Evolutionary conservation across 1,140 invertebrate species (phyloP).

Genomic region (Episyrphus balteatus): DNA sequence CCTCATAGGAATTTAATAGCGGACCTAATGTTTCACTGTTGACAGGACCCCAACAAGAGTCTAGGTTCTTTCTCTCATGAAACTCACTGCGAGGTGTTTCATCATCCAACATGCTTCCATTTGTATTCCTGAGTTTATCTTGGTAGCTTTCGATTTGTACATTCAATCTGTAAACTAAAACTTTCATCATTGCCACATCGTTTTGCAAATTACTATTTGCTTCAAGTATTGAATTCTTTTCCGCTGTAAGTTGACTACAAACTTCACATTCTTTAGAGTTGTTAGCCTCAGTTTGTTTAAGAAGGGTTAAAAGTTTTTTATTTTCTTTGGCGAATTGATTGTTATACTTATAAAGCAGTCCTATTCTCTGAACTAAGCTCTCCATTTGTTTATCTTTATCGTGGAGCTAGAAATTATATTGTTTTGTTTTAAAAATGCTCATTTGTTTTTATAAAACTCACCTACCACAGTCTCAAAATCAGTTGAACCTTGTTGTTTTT

Average conservation of each 20-base stretch:
- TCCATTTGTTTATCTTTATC: constrained; percentile 34
- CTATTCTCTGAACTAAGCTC: constrained; percentile 24
- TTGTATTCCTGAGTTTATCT: constrained; percentile 40
- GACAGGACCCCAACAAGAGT: constrained; percentile 39
- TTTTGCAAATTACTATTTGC: constrained; percentile 43
- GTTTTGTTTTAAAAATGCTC: background rate
- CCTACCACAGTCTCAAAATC: too few species aligned
- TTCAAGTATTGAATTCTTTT: constrained; percentile 32
- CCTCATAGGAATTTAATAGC: constrained; percentile 54
- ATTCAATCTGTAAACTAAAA: constrained; percentile 53
- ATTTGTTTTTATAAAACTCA: too few species aligned
- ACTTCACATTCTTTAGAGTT: constrained; percentile 26
- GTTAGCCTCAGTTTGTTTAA: constrained; percentile 13
- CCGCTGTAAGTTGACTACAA: constrained; percentile 26
- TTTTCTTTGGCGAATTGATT: constrained; percentile 31
- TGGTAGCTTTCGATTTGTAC: constrained; percentile 55
- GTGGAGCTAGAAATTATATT: constrained; percentile 16
- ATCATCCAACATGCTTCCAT: constrained; percentile 7
- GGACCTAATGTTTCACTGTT: constrained; percentile 46
- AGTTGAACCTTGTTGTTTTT: background rate
- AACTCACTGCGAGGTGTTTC: background rate
- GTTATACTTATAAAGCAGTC: constrained; percentile 29
- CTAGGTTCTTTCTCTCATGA: too few species aligned
- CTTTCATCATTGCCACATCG: constrained; percentile 54
- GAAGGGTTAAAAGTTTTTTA: constrained; percentile 18